Percentiles rank a stretch among this genome's conserved stretches.
Conservation (phyloP, 1,140 invertebrate species). For the Asbolus verrucosus region DNA sequence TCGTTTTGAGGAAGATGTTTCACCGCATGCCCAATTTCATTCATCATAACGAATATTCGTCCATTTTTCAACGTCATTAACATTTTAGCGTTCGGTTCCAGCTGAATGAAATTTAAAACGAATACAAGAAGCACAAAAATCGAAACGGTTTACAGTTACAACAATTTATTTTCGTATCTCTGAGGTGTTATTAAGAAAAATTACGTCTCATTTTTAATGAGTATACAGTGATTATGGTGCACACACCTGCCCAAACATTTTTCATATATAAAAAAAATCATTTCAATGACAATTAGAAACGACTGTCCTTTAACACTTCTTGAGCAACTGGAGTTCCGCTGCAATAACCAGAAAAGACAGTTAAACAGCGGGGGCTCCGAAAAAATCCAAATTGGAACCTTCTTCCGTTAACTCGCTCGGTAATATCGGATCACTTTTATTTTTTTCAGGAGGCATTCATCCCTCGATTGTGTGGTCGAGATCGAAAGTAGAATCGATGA, state of each 20-base stretch:
- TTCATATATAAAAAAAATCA: not conserved
- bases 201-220: not conserved
- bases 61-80: too few species aligned
- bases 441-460: constrained; percentile 12
- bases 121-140: not conserved
- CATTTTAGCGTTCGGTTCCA: too few species aligned
- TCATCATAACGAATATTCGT: too few species aligned
- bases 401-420: constrained; percentile 10
- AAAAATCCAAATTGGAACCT: constrained; percentile 3
- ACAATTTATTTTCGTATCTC: not conserved
- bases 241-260: not conserved
- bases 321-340: not conserved
- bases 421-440: constrained; percentile 24
- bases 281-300: constrained; percentile 3
- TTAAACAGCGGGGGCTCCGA: not conserved
- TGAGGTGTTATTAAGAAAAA: constrained; percentile 6
- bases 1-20: too few species aligned
- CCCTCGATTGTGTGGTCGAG: constrained; percentile 32
- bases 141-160: not conserved
- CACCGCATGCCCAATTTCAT: too few species aligned
- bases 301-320: not conserved
- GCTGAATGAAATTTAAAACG: too few species aligned
- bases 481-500: constrained; percentile 31
- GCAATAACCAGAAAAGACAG: not conserved
- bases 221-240: not conserved